Evolutionary conservation across 2,888 invertebrate genomes (phyloP).

Genomic region (Malthinus seriepunctatus): DNA sequence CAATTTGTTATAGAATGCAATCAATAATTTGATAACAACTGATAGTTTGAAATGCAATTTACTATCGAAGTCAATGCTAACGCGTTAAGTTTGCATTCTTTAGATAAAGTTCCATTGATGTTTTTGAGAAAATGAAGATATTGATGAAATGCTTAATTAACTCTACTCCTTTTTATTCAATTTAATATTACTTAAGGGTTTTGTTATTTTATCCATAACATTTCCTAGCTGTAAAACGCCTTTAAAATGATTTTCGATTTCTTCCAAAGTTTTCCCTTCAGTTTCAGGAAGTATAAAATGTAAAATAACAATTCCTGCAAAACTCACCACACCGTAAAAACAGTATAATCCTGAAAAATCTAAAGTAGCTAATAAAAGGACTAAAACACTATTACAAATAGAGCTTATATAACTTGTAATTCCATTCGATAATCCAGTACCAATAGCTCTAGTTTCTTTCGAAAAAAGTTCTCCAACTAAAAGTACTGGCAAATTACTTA

Average conservation of each 20-base stretch:
- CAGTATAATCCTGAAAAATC: neutral
- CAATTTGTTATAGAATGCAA: too few relatives aligned
- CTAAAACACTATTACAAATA: neutral
- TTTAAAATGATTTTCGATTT: slow-evolving; percentile 1
- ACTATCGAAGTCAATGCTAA: too few relatives aligned
- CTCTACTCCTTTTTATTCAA: too few relatives aligned
- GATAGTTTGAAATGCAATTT: too few relatives aligned
- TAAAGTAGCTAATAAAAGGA: neutral
- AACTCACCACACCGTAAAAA: neutral
- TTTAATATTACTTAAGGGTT: too few relatives aligned
- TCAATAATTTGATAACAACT: too few relatives aligned
- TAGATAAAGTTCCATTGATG: too few relatives aligned
- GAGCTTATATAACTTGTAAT: neutral
- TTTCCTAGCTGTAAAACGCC: neutral
- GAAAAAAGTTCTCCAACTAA: neutral
- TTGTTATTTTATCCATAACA: too few relatives aligned
- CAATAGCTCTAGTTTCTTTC: neutral
- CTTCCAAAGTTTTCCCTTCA: neutral
- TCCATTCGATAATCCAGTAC: slow-evolving; percentile 1
- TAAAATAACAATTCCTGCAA: neutral
- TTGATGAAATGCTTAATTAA: too few relatives aligned
- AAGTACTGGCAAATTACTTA: neutral
- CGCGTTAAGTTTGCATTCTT: too few relatives aligned
- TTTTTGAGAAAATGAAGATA: too few relatives aligned
- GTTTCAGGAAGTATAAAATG: neutral